phyloP scores from a whole-genome alignment of 2,113 vertebrate species.

The Dicentrarchus labrax region DNA sequence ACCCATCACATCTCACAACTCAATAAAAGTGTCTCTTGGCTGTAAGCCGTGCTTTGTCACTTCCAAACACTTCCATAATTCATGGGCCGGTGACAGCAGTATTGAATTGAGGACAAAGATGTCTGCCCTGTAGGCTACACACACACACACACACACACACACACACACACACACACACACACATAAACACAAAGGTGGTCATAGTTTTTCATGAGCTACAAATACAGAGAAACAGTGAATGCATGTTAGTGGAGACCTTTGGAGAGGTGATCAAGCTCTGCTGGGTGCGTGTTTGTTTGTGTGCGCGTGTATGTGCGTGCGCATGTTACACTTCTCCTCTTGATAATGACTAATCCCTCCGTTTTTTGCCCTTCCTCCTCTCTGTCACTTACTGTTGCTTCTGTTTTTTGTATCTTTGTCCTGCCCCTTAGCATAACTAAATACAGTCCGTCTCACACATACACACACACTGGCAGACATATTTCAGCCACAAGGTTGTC shows the following conservation, averaged over 20 bases:
- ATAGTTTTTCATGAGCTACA: conserved; percentile 25
- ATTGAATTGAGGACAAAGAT: conserved; percentile 79
- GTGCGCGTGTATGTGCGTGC: not conserved
- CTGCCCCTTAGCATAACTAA: conserved; percentile 77
- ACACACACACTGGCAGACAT: conserved; percentile 50
- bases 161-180: conserved; percentile 28
- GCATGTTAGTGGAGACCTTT: conserved; percentile 28
- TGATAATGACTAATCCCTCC: conserved; percentile 64
- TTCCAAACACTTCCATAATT: conserved; percentile 80
- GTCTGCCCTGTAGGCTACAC: conserved; percentile 67
- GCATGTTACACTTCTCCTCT: conserved; percentile 34
- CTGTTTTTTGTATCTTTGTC: conserved; percentile 75
- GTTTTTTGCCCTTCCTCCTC: conserved; percentile 59
- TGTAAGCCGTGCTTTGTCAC: conserved; percentile 75
- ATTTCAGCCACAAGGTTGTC: conserved; percentile 69
- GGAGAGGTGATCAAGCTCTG: conserved; percentile 22
- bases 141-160: conserved; percentile 47
- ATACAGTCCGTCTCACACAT: conserved; percentile 55
- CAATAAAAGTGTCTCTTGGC: conserved; percentile 76
- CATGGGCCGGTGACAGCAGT: conserved; percentile 75
- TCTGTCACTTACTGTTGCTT: conserved; percentile 73
- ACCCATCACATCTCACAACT: conserved; percentile 67
- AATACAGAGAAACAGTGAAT: conserved; percentile 22
- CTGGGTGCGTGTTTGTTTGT: not conserved
- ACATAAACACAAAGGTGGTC: conserved; percentile 14